phyloP scores from a whole-genome alignment of 2,113 vertebrate genomes.

The Boulengeromyrus knoepffleri region DNA sequence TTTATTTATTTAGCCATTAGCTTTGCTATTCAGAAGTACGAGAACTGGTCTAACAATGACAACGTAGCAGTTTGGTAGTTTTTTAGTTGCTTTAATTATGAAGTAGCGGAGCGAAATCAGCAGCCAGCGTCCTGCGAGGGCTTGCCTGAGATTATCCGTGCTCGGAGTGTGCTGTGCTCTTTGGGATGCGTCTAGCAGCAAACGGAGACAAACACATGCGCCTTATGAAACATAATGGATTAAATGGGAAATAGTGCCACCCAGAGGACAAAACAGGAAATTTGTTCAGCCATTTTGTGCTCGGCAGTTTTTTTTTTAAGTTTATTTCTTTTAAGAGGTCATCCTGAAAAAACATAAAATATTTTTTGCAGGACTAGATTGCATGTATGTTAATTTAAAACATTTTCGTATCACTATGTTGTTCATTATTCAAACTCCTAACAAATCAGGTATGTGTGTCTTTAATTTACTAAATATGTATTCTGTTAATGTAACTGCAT shows the following conservation, averaged over 20 bases:
- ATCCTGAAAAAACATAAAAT: neutral
- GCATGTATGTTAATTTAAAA: neutral
- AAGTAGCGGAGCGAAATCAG: neutral
- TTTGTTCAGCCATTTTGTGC: slow-evolving; percentile 19
- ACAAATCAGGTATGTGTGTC: neutral
- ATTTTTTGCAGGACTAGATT: neutral
- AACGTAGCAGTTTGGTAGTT: neutral
- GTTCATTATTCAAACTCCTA: neutral
- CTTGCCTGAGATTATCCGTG: neutral
- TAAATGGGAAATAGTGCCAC: slow-evolving; percentile 17
- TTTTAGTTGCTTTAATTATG: neutral
- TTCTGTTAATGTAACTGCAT: neutral
- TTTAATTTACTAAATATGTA: neutral
- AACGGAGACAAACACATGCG: neutral
- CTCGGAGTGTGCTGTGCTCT: neutral
- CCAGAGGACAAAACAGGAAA: slow-evolving; percentile 10
- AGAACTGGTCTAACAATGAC: neutral
- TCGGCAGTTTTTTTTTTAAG: neutral
- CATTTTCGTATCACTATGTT: neutral
- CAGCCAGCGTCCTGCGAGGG: neutral
- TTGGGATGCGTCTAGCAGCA: neutral
- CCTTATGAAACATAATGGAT: neutral
- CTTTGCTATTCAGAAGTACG: neutral
- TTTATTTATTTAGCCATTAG: neutral
- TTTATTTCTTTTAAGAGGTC: neutral